Evolutionary conservation across 2,888 invertebrate species (phyloP).

Genomic region (Heteropelma amictum): DNA sequence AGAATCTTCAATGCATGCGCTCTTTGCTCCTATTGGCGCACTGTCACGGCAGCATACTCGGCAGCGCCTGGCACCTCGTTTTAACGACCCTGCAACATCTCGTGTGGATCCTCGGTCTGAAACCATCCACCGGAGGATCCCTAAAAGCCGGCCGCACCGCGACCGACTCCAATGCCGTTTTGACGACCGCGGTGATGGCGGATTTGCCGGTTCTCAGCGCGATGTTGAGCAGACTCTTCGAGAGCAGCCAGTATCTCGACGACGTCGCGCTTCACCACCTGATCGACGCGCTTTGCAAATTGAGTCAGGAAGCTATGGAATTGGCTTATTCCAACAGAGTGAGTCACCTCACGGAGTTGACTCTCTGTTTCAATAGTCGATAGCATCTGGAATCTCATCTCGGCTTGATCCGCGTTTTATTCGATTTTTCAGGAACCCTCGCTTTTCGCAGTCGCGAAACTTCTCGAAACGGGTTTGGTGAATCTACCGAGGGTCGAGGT

Average conservation of each 20-base stretch:
- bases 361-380: neutral
- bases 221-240: constrained; percentile 95
- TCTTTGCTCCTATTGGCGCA: constrained; percentile 93
- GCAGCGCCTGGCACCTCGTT: constrained; percentile 97
- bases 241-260: constrained; percentile 95
- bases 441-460: constrained; percentile 96
- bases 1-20: constrained; percentile 98
- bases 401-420: neutral
- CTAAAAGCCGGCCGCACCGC: constrained; percentile 90
- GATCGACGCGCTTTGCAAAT: constrained; percentile 96
- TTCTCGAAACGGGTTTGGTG: constrained; percentile 97
- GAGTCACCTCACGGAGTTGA: constrained; percentile 69
- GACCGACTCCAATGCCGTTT: constrained; percentile 90
- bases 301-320: constrained; percentile 98
- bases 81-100: constrained; percentile 95
- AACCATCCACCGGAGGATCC: constrained; percentile 96
- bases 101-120: constrained; percentile 97
- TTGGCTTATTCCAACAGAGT: constrained; percentile 95
- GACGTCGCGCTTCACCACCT: constrained; percentile 97
- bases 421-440: constrained; percentile 89
- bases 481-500: constrained; percentile 96
- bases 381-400: neutral
- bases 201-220: constrained; percentile 94
- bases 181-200: constrained; percentile 97
- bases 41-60: constrained; percentile 93